These are phyloP conservation scores for Dendrolimus pini DNA, from an alignment of 2,888 invertebrate genomes.

Conservation along the genomic window DNA sequence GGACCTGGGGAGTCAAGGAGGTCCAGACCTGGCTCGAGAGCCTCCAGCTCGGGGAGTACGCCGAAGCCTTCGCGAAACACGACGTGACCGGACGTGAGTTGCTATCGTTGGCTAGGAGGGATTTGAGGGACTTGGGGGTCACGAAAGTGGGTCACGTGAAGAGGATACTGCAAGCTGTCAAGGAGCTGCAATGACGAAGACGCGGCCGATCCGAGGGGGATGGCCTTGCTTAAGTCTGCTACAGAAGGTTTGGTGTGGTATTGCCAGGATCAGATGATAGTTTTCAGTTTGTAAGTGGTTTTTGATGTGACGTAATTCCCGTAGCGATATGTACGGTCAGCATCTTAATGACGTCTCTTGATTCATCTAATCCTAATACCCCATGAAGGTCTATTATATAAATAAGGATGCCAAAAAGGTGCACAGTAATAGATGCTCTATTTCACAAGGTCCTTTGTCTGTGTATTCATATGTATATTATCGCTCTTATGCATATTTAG, in stretches of 20 bases:
- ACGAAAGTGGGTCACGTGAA: constrained; percentile 97
- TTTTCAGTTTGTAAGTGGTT: too few species aligned
- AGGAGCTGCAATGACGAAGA: constrained; percentile 80
- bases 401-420: too few species aligned
- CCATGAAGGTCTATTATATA: too few species aligned
- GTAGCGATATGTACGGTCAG: too few species aligned
- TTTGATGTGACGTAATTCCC: too few species aligned
- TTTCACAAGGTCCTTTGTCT: too few species aligned
- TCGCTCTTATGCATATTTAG: too few species aligned
- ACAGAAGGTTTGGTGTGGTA: neutral
- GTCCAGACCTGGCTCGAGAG: constrained; percentile 94
- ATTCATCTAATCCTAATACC: too few species aligned
- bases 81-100: constrained; percentile 95
- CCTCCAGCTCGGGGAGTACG: constrained; percentile 92
- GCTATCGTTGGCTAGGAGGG: constrained; percentile 88
- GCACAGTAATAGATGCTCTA: too few species aligned
- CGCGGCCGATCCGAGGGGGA: constrained; percentile 69
- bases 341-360: too few species aligned
- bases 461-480: too few species aligned
- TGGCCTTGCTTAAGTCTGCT: constrained; percentile 40
- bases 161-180: constrained; percentile 94
- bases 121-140: constrained; percentile 93
- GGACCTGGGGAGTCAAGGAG: constrained; percentile 90
- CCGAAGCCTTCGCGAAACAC: constrained; percentile 92
- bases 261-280: too few species aligned